Conservation (phyloP, 1,140 invertebrate genomes). For the Panagrolaimus sp. region DNA sequence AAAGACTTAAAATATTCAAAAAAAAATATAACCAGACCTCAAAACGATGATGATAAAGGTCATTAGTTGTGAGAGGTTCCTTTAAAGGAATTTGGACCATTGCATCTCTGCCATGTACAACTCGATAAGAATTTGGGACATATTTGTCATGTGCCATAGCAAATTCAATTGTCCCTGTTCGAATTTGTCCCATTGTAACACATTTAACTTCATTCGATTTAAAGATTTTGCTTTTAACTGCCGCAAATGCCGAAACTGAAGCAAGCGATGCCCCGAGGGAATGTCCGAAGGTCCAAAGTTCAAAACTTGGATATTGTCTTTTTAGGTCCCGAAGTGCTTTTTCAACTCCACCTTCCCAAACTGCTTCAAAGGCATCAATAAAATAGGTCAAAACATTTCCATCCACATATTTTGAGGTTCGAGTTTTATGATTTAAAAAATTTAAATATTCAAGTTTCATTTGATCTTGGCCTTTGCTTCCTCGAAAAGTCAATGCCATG, state of each 20-base stretch:
- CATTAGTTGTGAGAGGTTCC: slow-evolving; percentile 25
- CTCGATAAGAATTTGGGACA: slow-evolving; percentile 41
- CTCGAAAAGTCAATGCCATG: too few species aligned
- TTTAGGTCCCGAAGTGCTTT: background rate
- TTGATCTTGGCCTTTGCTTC: too few species aligned
- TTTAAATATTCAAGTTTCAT: too few species aligned
- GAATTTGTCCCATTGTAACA: slow-evolving; percentile 50
- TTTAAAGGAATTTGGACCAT: slow-evolving; percentile 47
- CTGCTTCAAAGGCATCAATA: slow-evolving; percentile 25
- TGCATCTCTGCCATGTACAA: slow-evolving; percentile 44
- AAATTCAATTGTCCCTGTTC: slow-evolving; percentile 46
- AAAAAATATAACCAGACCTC: too few species aligned
- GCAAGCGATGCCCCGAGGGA: slow-evolving; percentile 39
- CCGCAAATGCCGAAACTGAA: slow-evolving; percentile 49
- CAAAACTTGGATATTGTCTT: background rate
- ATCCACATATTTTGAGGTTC: slow-evolving; percentile 20
- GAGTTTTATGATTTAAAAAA: too few species aligned
- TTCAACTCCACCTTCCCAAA: background rate
- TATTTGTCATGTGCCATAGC: slow-evolving; percentile 35
- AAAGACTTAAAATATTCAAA: too few species aligned
- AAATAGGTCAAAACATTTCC: slow-evolving; percentile 46
- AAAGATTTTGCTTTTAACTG: slow-evolving; percentile 55
- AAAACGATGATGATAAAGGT: background rate
- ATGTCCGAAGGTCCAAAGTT: slow-evolving; percentile 38
- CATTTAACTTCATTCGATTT: slow-evolving; percentile 48